Percentiles rank a stretch among this genome's conserved stretches.
Conservation (phyloP, 2,888 invertebrate species). For the Tuta absoluta region DNA sequence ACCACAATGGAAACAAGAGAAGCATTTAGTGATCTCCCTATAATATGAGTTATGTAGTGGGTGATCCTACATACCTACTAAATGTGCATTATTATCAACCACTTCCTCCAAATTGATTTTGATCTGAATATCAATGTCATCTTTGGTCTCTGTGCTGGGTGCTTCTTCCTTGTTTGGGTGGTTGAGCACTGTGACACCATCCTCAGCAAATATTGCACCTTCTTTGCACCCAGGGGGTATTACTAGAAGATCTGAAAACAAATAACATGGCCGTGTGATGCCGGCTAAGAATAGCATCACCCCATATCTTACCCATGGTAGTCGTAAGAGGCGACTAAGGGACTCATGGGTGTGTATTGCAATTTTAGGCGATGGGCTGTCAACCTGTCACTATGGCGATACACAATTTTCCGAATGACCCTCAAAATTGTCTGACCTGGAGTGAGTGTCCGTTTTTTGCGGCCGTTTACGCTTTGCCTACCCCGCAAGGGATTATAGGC, state of each 20-base stretch:
- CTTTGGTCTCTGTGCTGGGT: conserved; percentile 41
- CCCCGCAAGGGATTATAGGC: too few species aligned
- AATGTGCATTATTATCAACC: conserved; percentile 81
- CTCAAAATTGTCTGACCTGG: too few species aligned
- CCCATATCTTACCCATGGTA: too few species aligned
- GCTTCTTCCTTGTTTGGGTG: conserved; percentile 44
- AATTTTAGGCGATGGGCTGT: too few species aligned
- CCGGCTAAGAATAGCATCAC: too few species aligned
- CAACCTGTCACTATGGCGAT: too few species aligned
- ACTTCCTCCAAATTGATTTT: conserved; percentile 74
- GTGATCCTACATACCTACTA: conserved; percentile 66
- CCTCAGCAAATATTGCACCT: conserved; percentile 80
- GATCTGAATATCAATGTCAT: conserved; percentile 23
- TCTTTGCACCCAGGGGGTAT: conserved; percentile 86
- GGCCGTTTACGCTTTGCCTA: too few species aligned
- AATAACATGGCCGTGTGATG: too few species aligned
- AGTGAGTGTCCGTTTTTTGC: too few species aligned
- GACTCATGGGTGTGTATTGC: too few species aligned
- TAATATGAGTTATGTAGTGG: neutral
- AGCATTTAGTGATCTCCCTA: neutral
- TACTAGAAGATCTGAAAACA: conserved; percentile 75
- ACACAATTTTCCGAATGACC: too few species aligned
- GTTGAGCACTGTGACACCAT: conserved; percentile 74
- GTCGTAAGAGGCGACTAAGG: too few species aligned
- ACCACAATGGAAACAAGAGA: neutral